Percentiles rank a stretch among this genome's conserved stretches.
phyloP scores from a whole-genome alignment of 2,797 vertebrate species.

The Jordanella pulchra region DNA sequence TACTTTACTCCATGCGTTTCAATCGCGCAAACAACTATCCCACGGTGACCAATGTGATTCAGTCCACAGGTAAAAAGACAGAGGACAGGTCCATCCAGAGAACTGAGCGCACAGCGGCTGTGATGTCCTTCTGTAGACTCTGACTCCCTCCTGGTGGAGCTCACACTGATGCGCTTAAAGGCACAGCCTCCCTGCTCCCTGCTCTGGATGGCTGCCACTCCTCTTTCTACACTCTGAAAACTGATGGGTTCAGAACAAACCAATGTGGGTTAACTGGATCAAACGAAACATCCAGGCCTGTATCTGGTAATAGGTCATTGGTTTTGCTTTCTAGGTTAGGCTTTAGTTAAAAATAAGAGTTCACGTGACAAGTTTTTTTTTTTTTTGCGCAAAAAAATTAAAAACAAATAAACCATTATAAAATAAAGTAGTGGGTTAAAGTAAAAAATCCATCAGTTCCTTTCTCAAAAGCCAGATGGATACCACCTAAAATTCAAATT shows the following conservation, averaged over 20 bases:
- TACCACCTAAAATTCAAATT: too few species aligned
- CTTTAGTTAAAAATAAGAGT: neutral
- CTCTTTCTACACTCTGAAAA: slow-evolving; percentile 30
- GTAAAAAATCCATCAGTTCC: too few species aligned
- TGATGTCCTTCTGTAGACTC: slow-evolving; percentile 36
- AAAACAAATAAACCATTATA: neutral
- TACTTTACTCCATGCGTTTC: slow-evolving; percentile 45
- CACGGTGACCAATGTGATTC: slow-evolving; percentile 11
- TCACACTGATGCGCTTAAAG: slow-evolving; percentile 64
- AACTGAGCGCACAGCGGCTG: slow-evolving; percentile 42
- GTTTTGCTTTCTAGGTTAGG: neutral
- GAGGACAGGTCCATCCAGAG: slow-evolving; percentile 24
- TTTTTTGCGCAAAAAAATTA: too few species aligned
- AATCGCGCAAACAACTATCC: slow-evolving; percentile 37
- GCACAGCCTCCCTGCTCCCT: slow-evolving; percentile 50
- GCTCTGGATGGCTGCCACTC: slow-evolving; percentile 58
- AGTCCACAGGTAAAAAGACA: slow-evolving; percentile 12
- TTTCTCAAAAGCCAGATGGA: too few species aligned
- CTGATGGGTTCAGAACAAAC: neutral
- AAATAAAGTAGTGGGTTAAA: neutral
- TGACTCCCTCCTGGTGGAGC: slow-evolving; percentile 39
- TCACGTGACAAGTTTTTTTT: neutral
- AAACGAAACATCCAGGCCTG: neutral
- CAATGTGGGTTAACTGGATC: neutral
- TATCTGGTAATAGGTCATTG: neutral